A percentile compares a stretch with the other conserved stretches of the same genome.
Evolutionary conservation across 1,140 invertebrate species (phyloP).

Genomic region (Acromyrmex heyeri): DNA sequence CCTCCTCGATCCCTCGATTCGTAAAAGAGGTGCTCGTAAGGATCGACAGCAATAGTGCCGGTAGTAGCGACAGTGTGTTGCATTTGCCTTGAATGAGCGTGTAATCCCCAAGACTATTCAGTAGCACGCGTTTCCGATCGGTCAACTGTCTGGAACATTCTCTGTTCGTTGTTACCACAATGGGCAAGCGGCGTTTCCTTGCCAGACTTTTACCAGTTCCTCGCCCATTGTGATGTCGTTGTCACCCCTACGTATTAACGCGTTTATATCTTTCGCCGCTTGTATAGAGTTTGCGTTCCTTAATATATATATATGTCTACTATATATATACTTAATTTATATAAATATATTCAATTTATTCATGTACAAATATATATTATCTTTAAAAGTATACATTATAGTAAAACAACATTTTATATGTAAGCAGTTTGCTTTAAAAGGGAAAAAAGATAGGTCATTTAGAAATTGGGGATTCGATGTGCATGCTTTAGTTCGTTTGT

Average conservation of each 20-base stretch:
- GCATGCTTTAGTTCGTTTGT: background rate
- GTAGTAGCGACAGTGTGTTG: background rate
- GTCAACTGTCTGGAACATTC: slow-evolving; percentile 28
- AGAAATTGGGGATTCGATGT: slow-evolving; percentile 1
- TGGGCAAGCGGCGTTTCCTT: slow-evolving; percentile 73
- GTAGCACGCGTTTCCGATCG: slow-evolving; percentile 75
- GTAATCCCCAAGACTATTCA: slow-evolving; percentile 76
- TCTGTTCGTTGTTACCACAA: slow-evolving; percentile 57
- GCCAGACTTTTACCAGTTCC: slow-evolving; percentile 51
- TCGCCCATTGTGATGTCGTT: slow-evolving; percentile 79
- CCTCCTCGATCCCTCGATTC: slow-evolving; percentile 9
- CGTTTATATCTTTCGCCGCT: background rate
- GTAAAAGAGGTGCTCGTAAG: slow-evolving; percentile 39
- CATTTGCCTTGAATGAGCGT: slow-evolving; percentile 41
- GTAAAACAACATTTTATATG: background rate
- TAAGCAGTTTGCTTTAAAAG: background rate
- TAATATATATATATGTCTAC: background rate
- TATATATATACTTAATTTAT: background rate
- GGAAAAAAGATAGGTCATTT: background rate
- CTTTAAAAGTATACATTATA: background rate
- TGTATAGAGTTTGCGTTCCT: background rate
- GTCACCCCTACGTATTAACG: slow-evolving; percentile 74
- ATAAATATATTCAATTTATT: background rate
- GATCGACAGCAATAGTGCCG: background rate
- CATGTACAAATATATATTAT: background rate